Percentiles rank a stretch among this genome's conserved stretches.
Conservation (phyloP, 2,888 invertebrate species). For the Pristionchus exspectatus region DNA sequence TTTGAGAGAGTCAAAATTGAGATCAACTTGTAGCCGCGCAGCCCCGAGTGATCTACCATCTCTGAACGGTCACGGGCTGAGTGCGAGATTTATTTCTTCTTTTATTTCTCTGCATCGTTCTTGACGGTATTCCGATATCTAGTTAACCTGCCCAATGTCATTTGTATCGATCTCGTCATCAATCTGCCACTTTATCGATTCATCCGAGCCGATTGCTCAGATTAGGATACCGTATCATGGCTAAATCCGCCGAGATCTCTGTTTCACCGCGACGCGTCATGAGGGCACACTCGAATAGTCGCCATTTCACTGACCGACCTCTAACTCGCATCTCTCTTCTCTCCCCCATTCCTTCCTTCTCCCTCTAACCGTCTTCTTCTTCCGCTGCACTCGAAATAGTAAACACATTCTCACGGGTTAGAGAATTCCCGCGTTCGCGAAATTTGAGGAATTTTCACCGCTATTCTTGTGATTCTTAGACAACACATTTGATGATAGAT, state of each 20-base stretch:
- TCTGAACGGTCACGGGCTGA: not conserved
- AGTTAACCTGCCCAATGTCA: not conserved
- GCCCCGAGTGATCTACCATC: constrained; percentile 20
- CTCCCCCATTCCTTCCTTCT: not conserved
- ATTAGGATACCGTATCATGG: not conserved
- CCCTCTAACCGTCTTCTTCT: not conserved
- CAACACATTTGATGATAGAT: not conserved
- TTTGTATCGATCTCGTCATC: not conserved
- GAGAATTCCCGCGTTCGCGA: not conserved
- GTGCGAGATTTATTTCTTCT: not conserved
- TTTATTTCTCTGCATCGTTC: not conserved
- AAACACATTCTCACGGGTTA: constrained; percentile 38
- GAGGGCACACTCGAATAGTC: not conserved
- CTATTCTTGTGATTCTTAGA: not conserved
- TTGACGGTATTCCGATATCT: not conserved
- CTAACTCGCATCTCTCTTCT: not conserved
- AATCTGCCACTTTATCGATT: not conserved
- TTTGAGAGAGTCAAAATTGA: not conserved
- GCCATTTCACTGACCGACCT: not conserved
- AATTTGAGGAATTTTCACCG: not conserved
- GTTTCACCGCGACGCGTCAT: not conserved
- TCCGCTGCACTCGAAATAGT: constrained; percentile 38
- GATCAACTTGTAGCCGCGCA: not conserved
- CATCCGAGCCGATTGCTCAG: not conserved
- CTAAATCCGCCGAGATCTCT: not conserved